Conservation (phyloP, 2,797 vertebrate genomes). For the Euthynnus affinis region DNA sequence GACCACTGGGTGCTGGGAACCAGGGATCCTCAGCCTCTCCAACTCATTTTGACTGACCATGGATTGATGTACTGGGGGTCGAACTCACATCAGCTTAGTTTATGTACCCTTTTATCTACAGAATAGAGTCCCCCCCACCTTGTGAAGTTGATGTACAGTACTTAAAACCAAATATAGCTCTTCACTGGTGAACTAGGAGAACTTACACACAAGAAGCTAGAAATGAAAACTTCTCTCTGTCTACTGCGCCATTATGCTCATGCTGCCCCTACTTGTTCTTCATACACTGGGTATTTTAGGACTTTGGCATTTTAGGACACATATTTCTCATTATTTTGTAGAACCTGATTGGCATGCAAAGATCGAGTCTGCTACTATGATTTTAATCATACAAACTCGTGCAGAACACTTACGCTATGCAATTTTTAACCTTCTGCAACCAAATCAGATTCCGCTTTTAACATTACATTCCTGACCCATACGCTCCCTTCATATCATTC, state of each 20-base stretch:
- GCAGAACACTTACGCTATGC: background rate
- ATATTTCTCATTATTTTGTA: background rate
- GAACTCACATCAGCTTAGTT: slow-evolving; percentile 11
- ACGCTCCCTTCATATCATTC: background rate
- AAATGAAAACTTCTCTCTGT: background rate
- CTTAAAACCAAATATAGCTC: background rate
- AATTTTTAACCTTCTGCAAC: background rate
- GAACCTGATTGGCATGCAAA: background rate
- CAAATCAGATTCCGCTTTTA: background rate
- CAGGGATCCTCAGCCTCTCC: slow-evolving; percentile 36
- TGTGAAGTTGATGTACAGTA: background rate
- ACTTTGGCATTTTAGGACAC: background rate
- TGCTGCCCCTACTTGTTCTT: background rate
- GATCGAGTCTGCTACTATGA: background rate
- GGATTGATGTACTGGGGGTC: background rate
- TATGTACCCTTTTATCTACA: slow-evolving; percentile 27
- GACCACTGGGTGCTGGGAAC: slow-evolving; percentile 74
- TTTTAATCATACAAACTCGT: background rate
- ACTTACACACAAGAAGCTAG: background rate
- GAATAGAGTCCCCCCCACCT: slow-evolving; percentile 15
- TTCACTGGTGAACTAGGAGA: no score
- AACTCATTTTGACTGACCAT: slow-evolving; percentile 13
- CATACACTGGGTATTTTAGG: background rate
- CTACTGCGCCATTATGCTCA: background rate
- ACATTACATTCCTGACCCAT: background rate